These are phyloP conservation scores for Platorchestia sp. DNA, from an alignment of 1,140 invertebrate genomes.

Conservation along the genomic window DNA sequence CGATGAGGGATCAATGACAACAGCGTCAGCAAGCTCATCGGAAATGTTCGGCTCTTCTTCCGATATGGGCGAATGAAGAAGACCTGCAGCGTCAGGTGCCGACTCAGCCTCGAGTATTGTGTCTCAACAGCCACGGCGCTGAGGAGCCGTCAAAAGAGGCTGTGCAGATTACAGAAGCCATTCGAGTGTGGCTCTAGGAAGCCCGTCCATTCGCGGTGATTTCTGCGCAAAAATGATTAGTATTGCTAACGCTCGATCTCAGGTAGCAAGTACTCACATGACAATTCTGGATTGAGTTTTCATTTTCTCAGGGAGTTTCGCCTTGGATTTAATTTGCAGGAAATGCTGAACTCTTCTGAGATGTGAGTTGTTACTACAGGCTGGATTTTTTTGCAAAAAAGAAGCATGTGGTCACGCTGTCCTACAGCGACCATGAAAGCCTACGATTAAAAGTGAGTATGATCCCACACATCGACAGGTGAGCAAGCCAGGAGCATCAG, in stretches of 20 bases:
- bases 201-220: neutral
- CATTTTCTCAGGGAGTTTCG: neutral
- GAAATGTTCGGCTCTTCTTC: neutral
- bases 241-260: neutral
- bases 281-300: neutral
- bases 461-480: neutral
- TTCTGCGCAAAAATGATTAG: neutral
- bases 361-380: neutral
- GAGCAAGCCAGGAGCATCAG: neutral
- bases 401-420: neutral
- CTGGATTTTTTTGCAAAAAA: neutral
- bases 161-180: neutral
- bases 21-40: neutral
- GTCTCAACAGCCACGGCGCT: neutral
- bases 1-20: neutral
- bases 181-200: neutral
- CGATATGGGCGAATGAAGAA: conserved; percentile 14
- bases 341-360: neutral
- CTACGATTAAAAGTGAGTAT: neutral
- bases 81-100: neutral
- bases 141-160: neutral
- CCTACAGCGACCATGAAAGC: neutral
- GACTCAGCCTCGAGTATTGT: neutral
- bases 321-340: neutral
- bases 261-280: neutral